A percentile compares a stretch with the other conserved stretches of the same genome.
Conservation (phyloP, 1,140 invertebrate genomes). For the Popillia japonica region DNA sequence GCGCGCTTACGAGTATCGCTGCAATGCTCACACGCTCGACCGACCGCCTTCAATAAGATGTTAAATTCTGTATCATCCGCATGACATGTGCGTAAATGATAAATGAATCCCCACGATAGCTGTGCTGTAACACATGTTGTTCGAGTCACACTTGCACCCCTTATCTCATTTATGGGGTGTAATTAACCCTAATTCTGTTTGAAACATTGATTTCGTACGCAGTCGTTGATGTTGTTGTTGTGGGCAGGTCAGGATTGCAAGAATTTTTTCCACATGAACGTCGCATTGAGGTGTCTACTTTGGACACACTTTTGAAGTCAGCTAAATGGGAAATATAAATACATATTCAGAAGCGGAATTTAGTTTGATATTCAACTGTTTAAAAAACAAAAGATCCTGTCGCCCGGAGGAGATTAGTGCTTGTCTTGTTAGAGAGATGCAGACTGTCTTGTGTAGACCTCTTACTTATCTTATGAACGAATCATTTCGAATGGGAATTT, state of each 20-base stretch:
- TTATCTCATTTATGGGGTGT: constrained; percentile 30
- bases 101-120: constrained; percentile 42
- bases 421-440: no score
- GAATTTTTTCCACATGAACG: no score
- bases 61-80: constrained; percentile 47
- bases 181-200: constrained; percentile 37
- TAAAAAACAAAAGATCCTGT: no score
- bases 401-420: no score
- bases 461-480: no score
- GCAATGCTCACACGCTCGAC: constrained; percentile 32
- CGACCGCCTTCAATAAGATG: constrained; percentile 48
- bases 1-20: not conserved
- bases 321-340: no score
- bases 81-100: constrained; percentile 45
- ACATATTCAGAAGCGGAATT: no score
- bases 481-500: no score
- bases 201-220: constrained; percentile 13
- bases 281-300: no score
- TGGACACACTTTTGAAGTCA: no score
- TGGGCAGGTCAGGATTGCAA: not conserved
- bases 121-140: constrained; percentile 40
- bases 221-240: not conserved
- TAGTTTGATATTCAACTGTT: no score
- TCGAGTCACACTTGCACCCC: constrained; percentile 26
- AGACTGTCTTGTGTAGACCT: no score